Percentiles rank a stretch among this genome's conserved stretches.
phyloP scores from a whole-genome alignment of 2,888 invertebrate species.

The Enchytraeus crypticus region DNA sequence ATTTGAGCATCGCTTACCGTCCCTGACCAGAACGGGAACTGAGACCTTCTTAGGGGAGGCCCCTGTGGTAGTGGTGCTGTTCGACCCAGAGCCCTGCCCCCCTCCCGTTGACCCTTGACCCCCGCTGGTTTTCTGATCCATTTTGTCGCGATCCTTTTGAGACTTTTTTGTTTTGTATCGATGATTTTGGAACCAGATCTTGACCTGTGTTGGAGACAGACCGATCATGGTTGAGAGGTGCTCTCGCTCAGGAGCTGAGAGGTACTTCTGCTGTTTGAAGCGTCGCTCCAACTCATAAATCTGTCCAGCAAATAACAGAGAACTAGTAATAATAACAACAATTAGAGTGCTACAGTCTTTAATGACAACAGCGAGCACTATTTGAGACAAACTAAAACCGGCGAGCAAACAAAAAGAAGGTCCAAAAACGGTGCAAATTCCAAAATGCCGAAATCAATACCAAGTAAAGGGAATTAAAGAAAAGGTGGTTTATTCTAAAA shows the following conservation, averaged over 20 bases:
- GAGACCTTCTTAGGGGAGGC: conserved; percentile 42
- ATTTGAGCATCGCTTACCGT: conserved; percentile 51
- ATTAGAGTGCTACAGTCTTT: too few species aligned
- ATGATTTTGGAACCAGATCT: conserved; percentile 20
- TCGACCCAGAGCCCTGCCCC: too few species aligned
- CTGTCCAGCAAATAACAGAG: too few species aligned
- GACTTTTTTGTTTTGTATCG: conserved; percentile 22
- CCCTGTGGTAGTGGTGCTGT: conserved; percentile 6
- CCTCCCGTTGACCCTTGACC: too few species aligned
- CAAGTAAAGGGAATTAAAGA: too few species aligned
- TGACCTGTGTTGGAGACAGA: conserved; percentile 79
- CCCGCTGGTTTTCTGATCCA: conserved; percentile 26
- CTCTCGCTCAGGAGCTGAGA: conserved; percentile 92
- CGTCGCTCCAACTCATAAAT: conserved; percentile 88
- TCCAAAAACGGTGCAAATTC: too few species aligned
- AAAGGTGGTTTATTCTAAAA: too few species aligned
- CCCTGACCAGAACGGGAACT: conserved; percentile 51
- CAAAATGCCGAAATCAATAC: too few species aligned
- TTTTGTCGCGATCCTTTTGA: conserved; percentile 43
- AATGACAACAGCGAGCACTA: too few species aligned
- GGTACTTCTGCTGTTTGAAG: conserved; percentile 94
- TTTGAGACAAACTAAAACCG: too few species aligned
- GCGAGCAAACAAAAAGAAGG: too few species aligned
- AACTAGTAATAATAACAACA: too few species aligned
- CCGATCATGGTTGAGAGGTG: conserved; percentile 91